Evolutionary conservation across 2,888 invertebrate species (phyloP).

Genomic region (Drosophila paranaensis): DNA sequence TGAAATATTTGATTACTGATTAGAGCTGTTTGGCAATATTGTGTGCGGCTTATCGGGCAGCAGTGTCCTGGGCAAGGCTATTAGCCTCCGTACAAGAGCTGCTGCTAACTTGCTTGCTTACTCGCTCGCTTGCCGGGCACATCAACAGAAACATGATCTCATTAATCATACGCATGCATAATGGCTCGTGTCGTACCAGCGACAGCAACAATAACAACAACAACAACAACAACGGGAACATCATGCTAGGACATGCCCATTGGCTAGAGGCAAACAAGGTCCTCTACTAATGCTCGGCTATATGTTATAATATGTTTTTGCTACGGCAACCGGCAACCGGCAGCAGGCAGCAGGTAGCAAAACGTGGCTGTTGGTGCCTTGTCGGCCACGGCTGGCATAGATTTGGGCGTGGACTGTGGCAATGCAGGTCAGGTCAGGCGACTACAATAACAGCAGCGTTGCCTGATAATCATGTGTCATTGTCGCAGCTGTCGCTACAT

Average conservation of each 20-base stretch:
- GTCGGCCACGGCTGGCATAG: not conserved
- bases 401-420: constrained; percentile 36
- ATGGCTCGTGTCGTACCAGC: constrained; percentile 66
- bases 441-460: constrained; percentile 52
- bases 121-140: constrained; percentile 38
- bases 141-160: constrained; percentile 76
- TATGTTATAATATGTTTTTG: constrained; percentile 67
- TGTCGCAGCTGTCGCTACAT: constrained; percentile 70
- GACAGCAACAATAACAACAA: constrained; percentile 25
- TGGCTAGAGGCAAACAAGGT: constrained; percentile 36
- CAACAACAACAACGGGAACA: constrained; percentile 27
- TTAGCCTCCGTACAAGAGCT: constrained; percentile 36
- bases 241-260: constrained; percentile 25
- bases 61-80: constrained; percentile 41
- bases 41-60: constrained; percentile 35
- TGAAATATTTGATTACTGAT: constrained; percentile 57
- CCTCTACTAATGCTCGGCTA: constrained; percentile 49
- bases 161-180: constrained; percentile 77
- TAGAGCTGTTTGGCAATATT: constrained; percentile 43
- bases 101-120: constrained; percentile 11
- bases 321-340: constrained; percentile 23
- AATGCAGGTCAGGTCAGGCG: constrained; percentile 40
- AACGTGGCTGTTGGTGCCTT: not conserved
- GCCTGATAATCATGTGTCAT: constrained; percentile 77
- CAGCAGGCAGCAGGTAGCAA: constrained; percentile 28